Percentiles rank a stretch among this genome's conserved stretches.
phyloP scores from a whole-genome alignment of 2,797 vertebrate genomes.

The Acrossocheilus wenchowensis region DNA sequence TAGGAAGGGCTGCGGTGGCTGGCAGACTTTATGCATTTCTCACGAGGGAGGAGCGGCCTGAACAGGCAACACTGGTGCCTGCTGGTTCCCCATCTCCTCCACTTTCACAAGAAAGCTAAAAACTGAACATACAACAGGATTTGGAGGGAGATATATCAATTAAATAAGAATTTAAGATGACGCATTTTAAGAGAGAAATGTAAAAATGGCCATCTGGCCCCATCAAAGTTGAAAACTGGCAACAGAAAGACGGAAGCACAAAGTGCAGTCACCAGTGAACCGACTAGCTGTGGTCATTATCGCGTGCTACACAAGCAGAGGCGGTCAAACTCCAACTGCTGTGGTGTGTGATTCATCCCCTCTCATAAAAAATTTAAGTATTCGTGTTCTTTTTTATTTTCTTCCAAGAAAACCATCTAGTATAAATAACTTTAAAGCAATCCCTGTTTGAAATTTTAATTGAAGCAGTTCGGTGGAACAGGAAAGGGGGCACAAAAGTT shows the following conservation, averaged over 20 bases:
- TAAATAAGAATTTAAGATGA: slow-evolving; percentile 58
- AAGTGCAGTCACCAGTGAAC: slow-evolving; percentile 12
- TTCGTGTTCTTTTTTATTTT: slow-evolving; percentile 32
- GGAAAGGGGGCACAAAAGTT: not conserved
- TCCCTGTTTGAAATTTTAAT: slow-evolving; percentile 3
- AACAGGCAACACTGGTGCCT: slow-evolving; percentile 19
- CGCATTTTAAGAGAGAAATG: slow-evolving; percentile 60
- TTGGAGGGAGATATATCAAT: slow-evolving; percentile 19
- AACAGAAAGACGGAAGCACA: slow-evolving; percentile 33
- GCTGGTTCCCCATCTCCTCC: not conserved
- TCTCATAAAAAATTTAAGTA: slow-evolving; percentile 41
- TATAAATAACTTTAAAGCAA: slow-evolving; percentile 43
- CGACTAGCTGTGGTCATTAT: slow-evolving; percentile 46
- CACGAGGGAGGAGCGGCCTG: slow-evolving; percentile 30
- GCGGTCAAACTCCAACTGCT: slow-evolving; percentile 32
- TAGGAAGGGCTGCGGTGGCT: slow-evolving; percentile 31
- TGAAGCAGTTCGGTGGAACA: not conserved
- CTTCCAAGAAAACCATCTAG: slow-evolving; percentile 30
- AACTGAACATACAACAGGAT: slow-evolving; percentile 29
- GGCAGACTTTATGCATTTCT: slow-evolving; percentile 46
- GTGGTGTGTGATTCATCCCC: slow-evolving; percentile 37
- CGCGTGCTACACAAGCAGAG: slow-evolving; percentile 39
- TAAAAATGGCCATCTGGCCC: slow-evolving; percentile 70
- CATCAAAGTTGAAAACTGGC: slow-evolving; percentile 55
- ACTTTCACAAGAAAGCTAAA: slow-evolving; percentile 32